Base-by-base conservation (phyloP, 2,113 vertebrate species). In the Pogonocichla stellata region DNA sequence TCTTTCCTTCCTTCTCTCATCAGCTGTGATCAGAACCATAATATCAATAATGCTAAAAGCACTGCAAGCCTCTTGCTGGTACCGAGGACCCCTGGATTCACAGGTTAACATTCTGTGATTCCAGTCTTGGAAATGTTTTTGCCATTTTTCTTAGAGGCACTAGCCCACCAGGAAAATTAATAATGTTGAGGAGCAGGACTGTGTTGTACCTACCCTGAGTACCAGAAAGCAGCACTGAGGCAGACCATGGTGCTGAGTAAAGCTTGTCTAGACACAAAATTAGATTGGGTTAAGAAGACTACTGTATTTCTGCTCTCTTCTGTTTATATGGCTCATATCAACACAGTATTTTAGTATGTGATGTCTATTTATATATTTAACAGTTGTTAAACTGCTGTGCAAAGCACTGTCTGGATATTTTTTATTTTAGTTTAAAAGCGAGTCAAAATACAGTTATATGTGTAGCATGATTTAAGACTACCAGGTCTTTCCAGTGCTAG, bases 331-430 rank as follows among this genome's bases (percentile, higher is more conserved):
- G 73, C 31, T 93, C 80, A 8, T 95, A 93, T 95, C 92, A 95
- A 95, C 95, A 92, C 53, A 81, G 53, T 91, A 92, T 95, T 92
- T 91, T 81, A 89, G 53, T 93, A 80, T 10, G 2, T 90, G 69
- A 78, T 92, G 61, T 91, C 83, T 97, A 94, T 96, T 95, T 96
- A 89, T 95, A 53, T 38, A 84, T 91, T 79, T 84, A 93, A 80
- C 61, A 89, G 77, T 95, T 95, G 91, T 86, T 93, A 91, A 95
- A 95, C 77, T 89, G 78, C 80, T 91, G 84, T 89, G 69, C 53
- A 91, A 95, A 95, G 56, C 65, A 60, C 83, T 87, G 86, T 93
- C 83, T 95, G 80, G 83, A 60, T 95, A 87, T 65, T 97, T 97
- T 91, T 95, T 86, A 89, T 87, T 95, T 85, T 45, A 93, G 90